Evolutionary conservation across 2,888 invertebrate species (phyloP), one percentile per base, ranked within the genome.

Genomic region (Rhagonycha lutea): DNA sequence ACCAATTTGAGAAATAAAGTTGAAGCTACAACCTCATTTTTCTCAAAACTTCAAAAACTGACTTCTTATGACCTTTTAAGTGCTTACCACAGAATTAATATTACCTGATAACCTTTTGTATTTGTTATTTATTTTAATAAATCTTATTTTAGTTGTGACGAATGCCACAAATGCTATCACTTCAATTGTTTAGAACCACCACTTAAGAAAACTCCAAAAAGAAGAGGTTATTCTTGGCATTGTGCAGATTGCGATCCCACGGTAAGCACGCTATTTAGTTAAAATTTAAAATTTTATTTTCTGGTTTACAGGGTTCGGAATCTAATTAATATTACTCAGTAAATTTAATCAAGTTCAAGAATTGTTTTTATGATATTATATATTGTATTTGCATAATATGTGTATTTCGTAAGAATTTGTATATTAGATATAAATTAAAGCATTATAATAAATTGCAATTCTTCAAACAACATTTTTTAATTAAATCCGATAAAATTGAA

Each of bases 231-330:
- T 86, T 96, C 96, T 12, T 98, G 98, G 98, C 96, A 96, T 88
- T 98, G 98, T 88, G 96, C 96, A 70, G 96, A 96, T 87, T 98
- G 98, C 90, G 97, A 97, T 90, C 95, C 96, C 76, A 96, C 96
- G 83, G 96, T 94, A 87, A 91, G 91, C 91, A 68, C 72, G 61
- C 3, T 1, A 14, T 29, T 70, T 18, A 67, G 26, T 29, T 18
- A 47, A 67, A 26, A 14, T 61, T 61, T 24, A 24, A 70, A 14
- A 26, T 29, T 61, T 69, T 62, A 18, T 70, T 68, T 29, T 10
- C 70, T 47, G 7, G 61, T 78, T 83, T 83, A 28, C 76, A 84
- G 84, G 83, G 82, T 26, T 83, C 84, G n/a, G 84, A 84, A 77
- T 83, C 81, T 72, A 79, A 79, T 77, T 82, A 69, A 76, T 47